phyloP scores from a whole-genome alignment of 37 sponge, comb jelly and placozoan species.

The Aplysina aerophoba region DNA sequence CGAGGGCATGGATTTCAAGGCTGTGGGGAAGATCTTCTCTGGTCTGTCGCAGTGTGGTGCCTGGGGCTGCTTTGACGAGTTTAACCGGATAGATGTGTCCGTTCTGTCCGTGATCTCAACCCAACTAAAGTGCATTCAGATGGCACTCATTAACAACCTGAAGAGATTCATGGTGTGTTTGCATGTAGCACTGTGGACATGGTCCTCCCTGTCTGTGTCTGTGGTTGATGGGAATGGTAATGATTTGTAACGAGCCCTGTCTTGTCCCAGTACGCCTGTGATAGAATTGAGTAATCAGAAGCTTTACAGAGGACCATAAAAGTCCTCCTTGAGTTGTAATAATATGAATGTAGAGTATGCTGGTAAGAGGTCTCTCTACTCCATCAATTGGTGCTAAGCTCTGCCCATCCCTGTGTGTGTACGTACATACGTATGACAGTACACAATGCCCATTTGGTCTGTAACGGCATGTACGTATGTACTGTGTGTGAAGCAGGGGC shows the following conservation, averaged over 20 bases:
- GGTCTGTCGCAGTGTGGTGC: constrained; percentile 99
- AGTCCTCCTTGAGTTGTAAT: too few species aligned
- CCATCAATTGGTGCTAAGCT: too few species aligned
- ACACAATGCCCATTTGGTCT: too few species aligned
- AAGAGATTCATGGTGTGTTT: constrained; percentile 87
- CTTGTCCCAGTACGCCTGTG: neutral
- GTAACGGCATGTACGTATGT: too few species aligned
- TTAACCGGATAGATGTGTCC: constrained; percentile 97
- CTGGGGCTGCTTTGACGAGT: constrained; percentile 99
- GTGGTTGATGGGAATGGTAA: neutral
- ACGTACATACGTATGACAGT: neutral
- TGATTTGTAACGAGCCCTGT: neutral
- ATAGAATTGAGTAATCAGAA: neutral
- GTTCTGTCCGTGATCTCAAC: constrained; percentile 98
- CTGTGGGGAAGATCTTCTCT: constrained; percentile 98
- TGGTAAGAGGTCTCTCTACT: too few species aligned
- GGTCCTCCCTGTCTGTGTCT: neutral
- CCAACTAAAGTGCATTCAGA: constrained; percentile 99
- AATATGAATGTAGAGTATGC: too few species aligned
- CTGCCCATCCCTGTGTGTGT: neutral
- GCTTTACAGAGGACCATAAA: too few species aligned
- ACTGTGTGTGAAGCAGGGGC: too few species aligned
- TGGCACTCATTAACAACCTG: constrained; percentile 90
- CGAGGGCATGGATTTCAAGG: constrained; percentile 99
- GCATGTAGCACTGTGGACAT: neutral